phyloP scores from a whole-genome alignment of 2,888 invertebrate genomes.

The Polydrusus pterygomalis region DNA sequence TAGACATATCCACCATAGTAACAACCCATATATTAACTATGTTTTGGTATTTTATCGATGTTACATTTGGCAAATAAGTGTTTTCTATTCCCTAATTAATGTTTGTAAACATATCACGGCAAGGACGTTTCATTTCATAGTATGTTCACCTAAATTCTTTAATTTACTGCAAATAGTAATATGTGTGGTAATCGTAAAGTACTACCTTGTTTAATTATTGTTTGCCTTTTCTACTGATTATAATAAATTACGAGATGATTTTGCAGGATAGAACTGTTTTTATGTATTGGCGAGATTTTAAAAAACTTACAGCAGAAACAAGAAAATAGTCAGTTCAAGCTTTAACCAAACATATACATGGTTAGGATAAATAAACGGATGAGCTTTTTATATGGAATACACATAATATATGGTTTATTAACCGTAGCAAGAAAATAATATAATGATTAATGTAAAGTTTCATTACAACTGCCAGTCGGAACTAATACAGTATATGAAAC shows the following conservation, averaged over 20 bases:
- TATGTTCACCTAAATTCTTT: constrained; percentile 23
- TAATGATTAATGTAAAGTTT: too few species aligned
- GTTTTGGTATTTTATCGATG: constrained; percentile 1
- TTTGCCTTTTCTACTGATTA: constrained; percentile 6
- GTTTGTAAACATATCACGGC: constrained; percentile 22
- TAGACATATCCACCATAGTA: background rate
- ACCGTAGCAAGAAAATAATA: too few species aligned
- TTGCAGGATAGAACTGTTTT: too few species aligned
- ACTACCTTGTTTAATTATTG: constrained; percentile 5
- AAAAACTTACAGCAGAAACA: too few species aligned
- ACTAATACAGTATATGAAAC: too few species aligned
- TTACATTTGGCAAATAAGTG: background rate
- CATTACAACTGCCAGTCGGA: too few species aligned
- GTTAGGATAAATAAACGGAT: too few species aligned
- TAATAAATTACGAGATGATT: constrained; percentile 2
- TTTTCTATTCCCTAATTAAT: constrained; percentile 17
- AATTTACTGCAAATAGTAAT: constrained; percentile 14
- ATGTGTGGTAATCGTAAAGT: background rate
- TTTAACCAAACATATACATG: too few species aligned
- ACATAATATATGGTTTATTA: too few species aligned
- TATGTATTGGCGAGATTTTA: too few species aligned
- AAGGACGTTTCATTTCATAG: background rate
- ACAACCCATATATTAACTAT: background rate
- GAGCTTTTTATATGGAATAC: too few species aligned
- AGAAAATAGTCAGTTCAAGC: too few species aligned